Percentiles rank a stretch among this genome's conserved stretches.
phyloP scores from a whole-genome alignment of 2,888 invertebrate species.

The Agriopis marginaria region DNA sequence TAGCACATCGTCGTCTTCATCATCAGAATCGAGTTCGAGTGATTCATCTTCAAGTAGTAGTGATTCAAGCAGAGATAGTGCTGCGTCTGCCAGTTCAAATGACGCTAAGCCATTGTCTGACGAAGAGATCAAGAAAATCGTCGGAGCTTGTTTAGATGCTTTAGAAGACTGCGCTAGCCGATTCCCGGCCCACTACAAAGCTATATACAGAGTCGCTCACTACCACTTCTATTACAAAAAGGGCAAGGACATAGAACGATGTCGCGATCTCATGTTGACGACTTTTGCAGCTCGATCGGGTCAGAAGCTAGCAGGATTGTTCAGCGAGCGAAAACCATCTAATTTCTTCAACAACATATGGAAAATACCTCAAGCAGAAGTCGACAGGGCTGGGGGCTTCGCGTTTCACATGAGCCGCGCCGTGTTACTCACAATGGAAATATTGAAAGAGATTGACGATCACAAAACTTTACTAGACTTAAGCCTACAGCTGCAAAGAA shows the following conservation, averaged over 20 bases:
- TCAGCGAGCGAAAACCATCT: conserved; percentile 92
- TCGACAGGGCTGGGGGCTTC: conserved; percentile 96
- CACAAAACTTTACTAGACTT: conserved; percentile 92
- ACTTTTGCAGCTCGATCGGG: conserved; percentile 89
- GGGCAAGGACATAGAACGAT: conserved; percentile 89
- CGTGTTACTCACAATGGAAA: conserved; percentile 92
- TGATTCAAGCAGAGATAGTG: conserved; percentile 84
- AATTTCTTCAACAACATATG: conserved; percentile 98
- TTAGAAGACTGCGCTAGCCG: conserved; percentile 94
- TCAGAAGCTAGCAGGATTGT: conserved; percentile 92
- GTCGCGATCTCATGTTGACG: conserved; percentile 90
- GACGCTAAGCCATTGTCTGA: conserved; percentile 75
- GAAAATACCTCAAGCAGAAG: conserved; percentile 95
- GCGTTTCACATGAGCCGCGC: conserved; percentile 96
- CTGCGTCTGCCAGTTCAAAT: conserved; percentile 77
- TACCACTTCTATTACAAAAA: conserved; percentile 92
- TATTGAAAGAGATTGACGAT: conserved; percentile 92
- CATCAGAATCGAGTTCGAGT: conserved; percentile 85
- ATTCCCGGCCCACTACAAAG: conserved; percentile 97
- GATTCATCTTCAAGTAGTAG: conserved; percentile 84
- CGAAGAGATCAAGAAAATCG: conserved; percentile 87
- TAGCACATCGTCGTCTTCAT: conserved; percentile 74
- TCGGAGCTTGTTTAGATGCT: conserved; percentile 90
- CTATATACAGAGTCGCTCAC: conserved; percentile 94
- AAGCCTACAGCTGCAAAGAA: conserved; percentile 91